These are phyloP conservation scores for Archaeoteleia sp. DNA, from an alignment of 2,888 invertebrate genomes.

Conservation along the genomic window DNA sequence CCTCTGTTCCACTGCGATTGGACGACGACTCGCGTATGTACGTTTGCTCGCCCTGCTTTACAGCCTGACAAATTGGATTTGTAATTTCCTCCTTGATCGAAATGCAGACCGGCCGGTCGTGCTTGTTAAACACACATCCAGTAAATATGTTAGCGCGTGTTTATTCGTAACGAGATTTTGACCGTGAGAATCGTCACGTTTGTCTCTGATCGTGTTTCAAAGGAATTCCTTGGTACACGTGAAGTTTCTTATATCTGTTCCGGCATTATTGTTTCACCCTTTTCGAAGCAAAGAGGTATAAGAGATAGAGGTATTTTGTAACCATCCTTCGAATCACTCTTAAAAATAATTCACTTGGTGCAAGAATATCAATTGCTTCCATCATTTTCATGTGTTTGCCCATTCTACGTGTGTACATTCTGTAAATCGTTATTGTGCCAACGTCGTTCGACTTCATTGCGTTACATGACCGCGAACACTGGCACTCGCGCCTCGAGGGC, in stretches of 20 bases:
- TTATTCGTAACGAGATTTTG: constrained; percentile 54
- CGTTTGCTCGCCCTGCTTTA: constrained; percentile 44
- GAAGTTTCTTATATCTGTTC: too few species aligned
- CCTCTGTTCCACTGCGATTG: constrained; percentile 51
- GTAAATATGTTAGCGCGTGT: constrained; percentile 53
- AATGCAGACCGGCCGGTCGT: constrained; percentile 40
- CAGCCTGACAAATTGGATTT: constrained; percentile 54
- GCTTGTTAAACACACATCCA: constrained; percentile 47
- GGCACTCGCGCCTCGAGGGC: constrained; percentile 32
- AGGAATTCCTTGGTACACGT: constrained; percentile 40
- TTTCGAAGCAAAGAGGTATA: too few species aligned
- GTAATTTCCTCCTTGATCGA: constrained; percentile 54
- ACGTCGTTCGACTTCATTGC: constrained; percentile 57
- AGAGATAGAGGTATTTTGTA: too few species aligned
- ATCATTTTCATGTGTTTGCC: constrained; percentile 73
- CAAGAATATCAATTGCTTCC: too few species aligned
- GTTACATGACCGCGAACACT: constrained; percentile 41
- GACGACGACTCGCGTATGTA: constrained; percentile 31
- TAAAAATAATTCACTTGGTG: too few species aligned
- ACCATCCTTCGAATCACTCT: too few species aligned
- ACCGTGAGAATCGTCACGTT: constrained; percentile 45
- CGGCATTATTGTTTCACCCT: too few species aligned
- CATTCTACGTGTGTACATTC: constrained; percentile 63
- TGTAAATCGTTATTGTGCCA: constrained; percentile 61
- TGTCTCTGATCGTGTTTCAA: constrained; percentile 27